Conservation (phyloP, 2,113 vertebrate species). For the Haemorhous mexicanus region DNA sequence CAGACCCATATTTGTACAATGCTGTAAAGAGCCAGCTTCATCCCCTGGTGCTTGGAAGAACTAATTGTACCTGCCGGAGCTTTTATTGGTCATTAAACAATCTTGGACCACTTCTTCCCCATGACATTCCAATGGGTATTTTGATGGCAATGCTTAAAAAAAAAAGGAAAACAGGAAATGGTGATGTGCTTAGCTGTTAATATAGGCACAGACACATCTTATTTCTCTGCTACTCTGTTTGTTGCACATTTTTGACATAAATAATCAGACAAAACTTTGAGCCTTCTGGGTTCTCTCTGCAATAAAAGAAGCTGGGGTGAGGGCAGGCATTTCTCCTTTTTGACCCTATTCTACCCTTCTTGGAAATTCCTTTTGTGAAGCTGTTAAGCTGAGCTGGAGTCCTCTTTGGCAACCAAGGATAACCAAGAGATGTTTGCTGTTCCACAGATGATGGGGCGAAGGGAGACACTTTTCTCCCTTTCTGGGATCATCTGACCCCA, state of each 20-base stretch:
- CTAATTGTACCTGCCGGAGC: conserved; percentile 22
- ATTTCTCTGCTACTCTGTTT: not conserved
- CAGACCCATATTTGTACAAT: not conserved
- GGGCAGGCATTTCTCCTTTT: not conserved
- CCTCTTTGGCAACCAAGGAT: not conserved
- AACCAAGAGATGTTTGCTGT: not conserved
- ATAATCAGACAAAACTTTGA: conserved; percentile 44
- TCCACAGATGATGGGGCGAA: not conserved
- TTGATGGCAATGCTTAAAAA: not conserved
- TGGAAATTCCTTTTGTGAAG: not conserved
- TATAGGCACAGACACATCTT: not conserved
- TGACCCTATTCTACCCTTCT: not conserved
- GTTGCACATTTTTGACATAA: conserved; percentile 36
- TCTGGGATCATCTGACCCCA: not conserved
- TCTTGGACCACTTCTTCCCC: not conserved
- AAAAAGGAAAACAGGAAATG: conserved; percentile 31
- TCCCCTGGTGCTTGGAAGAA: not conserved
- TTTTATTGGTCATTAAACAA: not conserved
- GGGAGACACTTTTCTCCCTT: not conserved
- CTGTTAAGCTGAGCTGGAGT: not conserved
- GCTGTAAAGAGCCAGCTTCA: not conserved
- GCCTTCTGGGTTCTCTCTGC: not conserved
- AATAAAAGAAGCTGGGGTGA: conserved; percentile 1
- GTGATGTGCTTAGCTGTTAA: conserved; percentile 25
- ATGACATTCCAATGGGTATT: conserved; percentile 22